Evolutionary conservation across 2,797 vertebrate genomes (phyloP), one percentile per base, ranked within the genome.

Genomic region (Acanthurus leucopareius): DNA sequence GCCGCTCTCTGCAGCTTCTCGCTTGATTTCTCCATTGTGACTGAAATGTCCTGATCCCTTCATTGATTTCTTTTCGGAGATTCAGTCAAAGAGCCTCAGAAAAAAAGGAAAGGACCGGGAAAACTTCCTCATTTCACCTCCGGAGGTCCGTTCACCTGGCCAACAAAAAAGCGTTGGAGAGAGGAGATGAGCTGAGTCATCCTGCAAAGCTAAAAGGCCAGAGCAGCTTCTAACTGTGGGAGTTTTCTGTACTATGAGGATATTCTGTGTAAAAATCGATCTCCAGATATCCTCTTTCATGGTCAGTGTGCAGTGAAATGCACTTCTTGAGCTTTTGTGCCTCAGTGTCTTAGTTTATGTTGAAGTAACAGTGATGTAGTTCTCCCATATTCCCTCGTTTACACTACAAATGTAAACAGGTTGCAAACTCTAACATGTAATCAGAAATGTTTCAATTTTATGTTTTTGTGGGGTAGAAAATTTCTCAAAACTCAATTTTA

Each of bases 11-110:
- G 9, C 49, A 56, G 56, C 61, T 70, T 25, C 42, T 48, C 58
- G 22, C 61, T 53, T 47, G 16, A 10, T 62, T 77, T 71, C 49
- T 62, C 47, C 59, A 19, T 53, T 57, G 57, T 40, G 47, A 59
- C 76, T 65, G 60, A 63, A 69, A 75, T 66, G 51, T 64, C 63
- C 48, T 25, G 60, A 52, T 38, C 66, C 45, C 54, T 38, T 35
- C 45, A 81, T 87, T 70, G 85, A 90, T 87, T 86, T 89, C 20
- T 73, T 38, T 72, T 38, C 62, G 66, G 79, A 85, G 84, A 65
- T 45, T 28, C 22, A 0, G 48, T 73, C 49, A 62, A 40, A 67
- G 64, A 47, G 57, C 53, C 57, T 68, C 35, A 40, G 44, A 20
- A 68, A 69, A 44, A 16, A 48, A 54, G 38, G 38, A 79, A 73